A percentile compares a stretch with the other conserved stretches of the same genome.
Conservation (phyloP, 2,888 invertebrate species). For the Drosophila kanekoi region DNA sequence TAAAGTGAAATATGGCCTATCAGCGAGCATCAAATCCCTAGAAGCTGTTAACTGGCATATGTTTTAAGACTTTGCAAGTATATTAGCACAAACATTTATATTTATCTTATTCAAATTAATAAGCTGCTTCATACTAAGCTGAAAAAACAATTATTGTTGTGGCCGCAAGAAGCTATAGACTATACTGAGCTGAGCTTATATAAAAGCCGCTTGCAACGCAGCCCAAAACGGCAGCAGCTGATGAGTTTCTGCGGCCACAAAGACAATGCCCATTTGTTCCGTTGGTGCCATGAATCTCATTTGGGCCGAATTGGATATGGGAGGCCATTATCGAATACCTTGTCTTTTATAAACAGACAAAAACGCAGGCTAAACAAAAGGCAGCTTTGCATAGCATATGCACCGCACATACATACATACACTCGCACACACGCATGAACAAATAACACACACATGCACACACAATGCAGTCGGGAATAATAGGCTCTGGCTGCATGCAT, state of each 20-base stretch:
- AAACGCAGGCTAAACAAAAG: conserved; percentile 47
- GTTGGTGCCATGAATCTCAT: conserved; percentile 11
- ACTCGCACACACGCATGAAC: conserved; percentile 3
- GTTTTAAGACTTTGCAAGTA: no score
- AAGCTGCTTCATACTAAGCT: not conserved
- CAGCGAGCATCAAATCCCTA: no score
- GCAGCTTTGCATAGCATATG: conserved; percentile 31
- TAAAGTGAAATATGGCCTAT: no score
- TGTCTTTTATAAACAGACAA: conserved; percentile 45
- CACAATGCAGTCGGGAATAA: conserved; percentile 63
- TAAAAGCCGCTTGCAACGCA: conserved; percentile 12
- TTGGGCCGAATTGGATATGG: conserved; percentile 9
- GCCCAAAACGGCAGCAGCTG: conserved; percentile 3
- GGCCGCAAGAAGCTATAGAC: not conserved
- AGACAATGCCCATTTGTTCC: conserved; percentile 15
- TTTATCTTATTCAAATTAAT: not conserved
- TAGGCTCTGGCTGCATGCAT: conserved; percentile 67
- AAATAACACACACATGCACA: conserved; percentile 1
- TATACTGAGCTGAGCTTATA: not conserved
- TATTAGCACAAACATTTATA: not conserved
- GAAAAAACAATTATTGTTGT: not conserved
- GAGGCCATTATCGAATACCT: conserved; percentile 48
- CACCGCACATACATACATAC: not conserved
- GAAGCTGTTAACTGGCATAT: no score
- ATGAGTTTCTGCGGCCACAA: conserved; percentile 8